These are phyloP conservation scores for Parasteatoda tepidariorum DNA, from an alignment of 1,140 invertebrate species.

Conservation along the genomic window DNA sequence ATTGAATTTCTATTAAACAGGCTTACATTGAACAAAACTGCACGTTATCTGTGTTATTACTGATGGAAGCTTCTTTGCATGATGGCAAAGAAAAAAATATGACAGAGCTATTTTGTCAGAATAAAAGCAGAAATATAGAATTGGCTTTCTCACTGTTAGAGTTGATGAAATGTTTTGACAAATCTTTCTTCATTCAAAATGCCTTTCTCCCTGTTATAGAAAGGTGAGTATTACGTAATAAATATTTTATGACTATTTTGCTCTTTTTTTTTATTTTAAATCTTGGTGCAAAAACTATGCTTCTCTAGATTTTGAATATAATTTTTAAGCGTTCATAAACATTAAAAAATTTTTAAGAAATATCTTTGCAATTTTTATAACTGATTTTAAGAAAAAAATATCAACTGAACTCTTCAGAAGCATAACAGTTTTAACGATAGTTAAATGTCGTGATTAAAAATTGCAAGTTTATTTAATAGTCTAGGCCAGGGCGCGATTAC, in stretches of 20 bases:
- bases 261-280: background rate
- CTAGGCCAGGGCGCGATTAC: no score
- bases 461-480: no score
- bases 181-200: background rate
- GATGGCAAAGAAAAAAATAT: background rate
- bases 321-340: no score
- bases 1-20: background rate
- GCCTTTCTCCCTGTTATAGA: constrained; percentile 47
- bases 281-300: no score
- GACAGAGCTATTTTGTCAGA: background rate
- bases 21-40: constrained; percentile 36
- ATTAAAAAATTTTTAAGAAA: no score
- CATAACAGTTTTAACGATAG: no score
- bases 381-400: no score
- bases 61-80: constrained; percentile 7
- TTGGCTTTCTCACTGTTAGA: background rate
- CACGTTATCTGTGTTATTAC: constrained; percentile 34
- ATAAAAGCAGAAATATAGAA: background rate
- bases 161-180: constrained; percentile 8
- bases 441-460: no score
- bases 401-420: no score
- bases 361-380: no score
- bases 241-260: background rate
- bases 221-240: constrained; percentile 17
- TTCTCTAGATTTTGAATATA: no score